These are phyloP conservation scores for Mareca strepera DNA, from an alignment of 2,797 vertebrate species.

Conservation along the genomic window DNA sequence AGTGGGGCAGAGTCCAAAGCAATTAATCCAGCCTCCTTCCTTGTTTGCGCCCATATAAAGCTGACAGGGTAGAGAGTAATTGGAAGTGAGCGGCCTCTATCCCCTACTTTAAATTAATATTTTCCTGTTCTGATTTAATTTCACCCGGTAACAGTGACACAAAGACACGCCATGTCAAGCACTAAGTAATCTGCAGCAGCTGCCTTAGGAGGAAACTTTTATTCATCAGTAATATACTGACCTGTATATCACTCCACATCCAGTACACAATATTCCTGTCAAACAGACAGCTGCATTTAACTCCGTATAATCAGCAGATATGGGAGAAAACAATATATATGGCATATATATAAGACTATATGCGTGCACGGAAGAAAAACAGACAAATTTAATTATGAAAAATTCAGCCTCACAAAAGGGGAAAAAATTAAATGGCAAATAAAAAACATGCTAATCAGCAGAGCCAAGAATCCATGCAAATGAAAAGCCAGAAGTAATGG, in stretches of 20 bases:
- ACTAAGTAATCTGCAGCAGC: slow-evolving; percentile 82
- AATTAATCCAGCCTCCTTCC: slow-evolving; percentile 98
- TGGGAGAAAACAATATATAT: background rate
- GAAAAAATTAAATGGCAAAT: slow-evolving; percentile 2
- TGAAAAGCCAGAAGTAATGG: slow-evolving; percentile 68
- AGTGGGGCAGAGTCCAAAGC: slow-evolving; percentile 98
- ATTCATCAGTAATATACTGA: slow-evolving; percentile 75
- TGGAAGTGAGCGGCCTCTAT: slow-evolving; percentile 94
- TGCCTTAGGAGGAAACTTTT: slow-evolving; percentile 79
- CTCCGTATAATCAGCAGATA: slow-evolving; percentile 38
- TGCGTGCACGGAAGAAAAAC: background rate
- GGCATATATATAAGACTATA: too few species aligned
- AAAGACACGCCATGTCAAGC: slow-evolving; percentile 84
- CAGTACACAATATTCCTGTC: slow-evolving; percentile 70
- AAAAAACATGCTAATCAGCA: slow-evolving; percentile 57
- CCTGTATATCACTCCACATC: slow-evolving; percentile 71
- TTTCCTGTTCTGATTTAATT: slow-evolving; percentile 91
- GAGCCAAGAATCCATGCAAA: slow-evolving; percentile 67
- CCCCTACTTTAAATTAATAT: slow-evolving; percentile 97
- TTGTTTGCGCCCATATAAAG: slow-evolving; percentile 94
- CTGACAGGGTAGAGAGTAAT: slow-evolving; percentile 96
- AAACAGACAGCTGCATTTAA: slow-evolving; percentile 69
- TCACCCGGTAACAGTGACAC: slow-evolving; percentile 84
- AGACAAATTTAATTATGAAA: slow-evolving; percentile 39
- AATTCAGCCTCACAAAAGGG: background rate